phyloP scores from a whole-genome alignment of 2,888 invertebrate species.

The Syritta pipiens region DNA sequence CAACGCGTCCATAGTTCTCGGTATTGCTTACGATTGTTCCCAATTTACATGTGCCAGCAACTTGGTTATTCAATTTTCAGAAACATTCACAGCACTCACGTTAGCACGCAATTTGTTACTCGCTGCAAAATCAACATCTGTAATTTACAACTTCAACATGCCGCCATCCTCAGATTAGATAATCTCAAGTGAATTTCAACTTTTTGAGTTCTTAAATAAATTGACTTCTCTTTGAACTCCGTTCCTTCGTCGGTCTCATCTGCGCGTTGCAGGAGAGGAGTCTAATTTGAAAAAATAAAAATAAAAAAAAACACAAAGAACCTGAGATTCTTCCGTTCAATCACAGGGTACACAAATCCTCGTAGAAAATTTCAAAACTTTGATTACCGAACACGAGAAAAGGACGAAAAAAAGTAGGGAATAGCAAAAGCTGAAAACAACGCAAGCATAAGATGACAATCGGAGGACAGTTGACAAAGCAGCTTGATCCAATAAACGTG shows the following conservation, averaged over 20 bases:
- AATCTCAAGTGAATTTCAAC: conserved; percentile 14
- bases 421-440: neutral
- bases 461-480: conserved; percentile 20
- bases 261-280: neutral
- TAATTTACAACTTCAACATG: conserved; percentile 14
- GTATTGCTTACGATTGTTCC: too few relatives aligned
- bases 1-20: too few relatives aligned
- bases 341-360: conserved; percentile 30
- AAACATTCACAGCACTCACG: too few relatives aligned
- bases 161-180: conserved; percentile 1
- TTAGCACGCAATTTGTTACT: neutral
- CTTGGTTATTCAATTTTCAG: neutral
- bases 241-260: neutral
- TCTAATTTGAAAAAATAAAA: conserved; percentile 25
- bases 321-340: conserved; percentile 22
- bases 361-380: conserved; percentile 30
- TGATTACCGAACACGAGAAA: conserved; percentile 22
- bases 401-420: neutral
- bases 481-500: conserved; percentile 36
- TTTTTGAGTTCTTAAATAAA: conserved; percentile 13
- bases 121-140: conserved; percentile 2
- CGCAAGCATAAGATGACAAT: conserved; percentile 20
- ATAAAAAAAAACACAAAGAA: too few relatives aligned
- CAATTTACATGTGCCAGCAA: too few relatives aligned
- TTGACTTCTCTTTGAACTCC: conserved; percentile 22